phyloP scores from a whole-genome alignment of 2,888 invertebrate genomes.

The Timema cristinae region DNA sequence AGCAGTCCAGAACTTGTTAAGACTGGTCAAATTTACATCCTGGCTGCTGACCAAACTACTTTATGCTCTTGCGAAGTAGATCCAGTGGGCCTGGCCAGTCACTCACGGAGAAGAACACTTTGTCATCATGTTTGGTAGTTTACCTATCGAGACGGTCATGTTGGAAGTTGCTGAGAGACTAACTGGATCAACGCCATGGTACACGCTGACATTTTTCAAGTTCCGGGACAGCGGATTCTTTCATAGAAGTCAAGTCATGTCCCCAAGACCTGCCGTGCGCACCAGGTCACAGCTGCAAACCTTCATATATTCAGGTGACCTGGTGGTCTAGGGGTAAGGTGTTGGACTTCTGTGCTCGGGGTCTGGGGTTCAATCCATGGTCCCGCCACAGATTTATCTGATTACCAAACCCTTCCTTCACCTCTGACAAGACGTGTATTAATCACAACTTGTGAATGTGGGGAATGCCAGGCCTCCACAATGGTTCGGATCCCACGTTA shows the following conservation, averaged over 20 bases:
- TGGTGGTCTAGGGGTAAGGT: too few species aligned
- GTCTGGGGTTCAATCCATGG: too few species aligned
- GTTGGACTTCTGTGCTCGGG: too few species aligned
- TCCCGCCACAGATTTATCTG: too few species aligned
- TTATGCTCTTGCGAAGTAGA: constrained; percentile 8
- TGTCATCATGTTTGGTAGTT: constrained; percentile 2
- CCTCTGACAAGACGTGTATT: too few species aligned
- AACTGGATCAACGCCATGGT: background rate
- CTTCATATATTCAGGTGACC: too few species aligned
- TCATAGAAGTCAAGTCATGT: background rate
- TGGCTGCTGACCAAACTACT: constrained; percentile 4
- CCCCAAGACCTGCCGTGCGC: background rate
- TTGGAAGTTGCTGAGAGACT: too few species aligned
- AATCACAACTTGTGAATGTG: too few species aligned
- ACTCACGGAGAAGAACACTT: constrained; percentile 17
- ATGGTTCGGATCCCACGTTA: too few species aligned
- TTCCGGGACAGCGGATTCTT: constrained; percentile 16
- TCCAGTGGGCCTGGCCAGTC: constrained; percentile 14
- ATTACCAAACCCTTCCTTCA: too few species aligned
- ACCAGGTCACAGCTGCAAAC: constrained; percentile 14
- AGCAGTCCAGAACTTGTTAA: background rate
- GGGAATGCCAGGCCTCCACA: too few species aligned
- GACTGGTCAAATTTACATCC: constrained; percentile 1
- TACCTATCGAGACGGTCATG: constrained; percentile 17
- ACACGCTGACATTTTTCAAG: background rate